phyloP scores from a whole-genome alignment of 2,888 invertebrate species.

The Protophormia terraenovae region DNA sequence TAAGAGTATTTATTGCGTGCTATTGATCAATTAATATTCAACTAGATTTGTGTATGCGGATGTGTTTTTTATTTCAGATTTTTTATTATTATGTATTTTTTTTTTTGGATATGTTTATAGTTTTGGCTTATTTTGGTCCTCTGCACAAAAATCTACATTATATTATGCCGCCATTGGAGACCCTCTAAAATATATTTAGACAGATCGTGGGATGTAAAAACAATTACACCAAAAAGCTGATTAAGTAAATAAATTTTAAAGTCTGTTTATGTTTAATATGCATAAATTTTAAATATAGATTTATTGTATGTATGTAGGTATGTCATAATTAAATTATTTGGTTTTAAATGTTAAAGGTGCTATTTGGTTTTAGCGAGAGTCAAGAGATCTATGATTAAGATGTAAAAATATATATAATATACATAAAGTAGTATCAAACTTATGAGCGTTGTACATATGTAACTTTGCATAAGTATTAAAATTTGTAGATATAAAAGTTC shows the following conservation, averaged over 20 bases:
- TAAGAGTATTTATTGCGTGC: constrained; percentile 65
- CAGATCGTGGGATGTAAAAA: constrained; percentile 52
- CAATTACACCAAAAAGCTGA: not conserved
- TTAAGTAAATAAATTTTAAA: not conserved
- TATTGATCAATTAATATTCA: constrained; percentile 69
- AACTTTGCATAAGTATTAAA: no score
- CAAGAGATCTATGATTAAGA: no score
- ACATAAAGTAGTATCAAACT: no score
- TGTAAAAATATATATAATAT: no score
- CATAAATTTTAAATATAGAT: no score
- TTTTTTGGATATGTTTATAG: not conserved
- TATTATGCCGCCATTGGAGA: constrained; percentile 42
- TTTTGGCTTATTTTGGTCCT: constrained; percentile 2
- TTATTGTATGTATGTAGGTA: no score
- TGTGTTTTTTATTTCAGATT: constrained; percentile 46
- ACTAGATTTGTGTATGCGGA: constrained; percentile 58
- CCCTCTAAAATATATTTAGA: not conserved
- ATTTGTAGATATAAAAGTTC: no score
- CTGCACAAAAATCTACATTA: constrained; percentile 19
- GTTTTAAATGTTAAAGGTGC: no score
- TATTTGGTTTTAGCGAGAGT: no score
- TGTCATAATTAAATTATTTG: no score
- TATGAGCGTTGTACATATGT: no score
- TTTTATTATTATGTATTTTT: not conserved
- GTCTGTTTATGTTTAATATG: no score